Percentiles rank a stretch among this genome's conserved stretches.
These are phyloP conservation scores for Arion vulgaris DNA, from an alignment of 1,140 invertebrate genomes.

Conservation along the genomic window DNA sequence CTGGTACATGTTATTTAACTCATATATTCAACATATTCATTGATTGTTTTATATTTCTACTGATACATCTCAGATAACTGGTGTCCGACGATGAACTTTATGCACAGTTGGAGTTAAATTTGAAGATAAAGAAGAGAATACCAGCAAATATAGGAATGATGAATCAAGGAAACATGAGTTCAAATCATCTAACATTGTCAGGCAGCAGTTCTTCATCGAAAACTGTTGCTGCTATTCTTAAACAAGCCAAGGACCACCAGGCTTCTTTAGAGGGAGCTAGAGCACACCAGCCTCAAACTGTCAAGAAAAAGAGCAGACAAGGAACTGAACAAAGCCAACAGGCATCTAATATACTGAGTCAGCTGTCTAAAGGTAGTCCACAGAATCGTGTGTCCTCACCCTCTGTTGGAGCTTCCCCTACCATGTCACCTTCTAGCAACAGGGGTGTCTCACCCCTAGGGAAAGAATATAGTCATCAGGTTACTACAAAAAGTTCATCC, in stretches of 20 bases:
- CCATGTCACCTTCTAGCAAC: slow-evolving; percentile 20
- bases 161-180: slow-evolving; percentile 6
- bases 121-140: background rate
- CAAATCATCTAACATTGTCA: slow-evolving; percentile 4
- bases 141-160: background rate
- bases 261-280: background rate
- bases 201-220: slow-evolving; percentile 14
- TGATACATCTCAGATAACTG: background rate
- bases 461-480: slow-evolving; percentile 23
- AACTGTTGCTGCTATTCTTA: slow-evolving; percentile 33
- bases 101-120: background rate
- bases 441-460: slow-evolving; percentile 20
- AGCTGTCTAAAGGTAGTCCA: background rate
- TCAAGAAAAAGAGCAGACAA: slow-evolving; percentile 16
- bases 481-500: slow-evolving; percentile 46
- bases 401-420: background rate
- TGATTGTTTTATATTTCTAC: background rate
- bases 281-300: background rate
- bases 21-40: too few species aligned
- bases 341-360: background rate
- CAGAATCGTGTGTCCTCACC: background rate
- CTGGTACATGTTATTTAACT: too few species aligned
- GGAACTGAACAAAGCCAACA: slow-evolving; percentile 1
- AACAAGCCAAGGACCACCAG: slow-evolving; percentile 9
- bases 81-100: background rate